Evolutionary conservation across 2,888 invertebrate genomes (phyloP).

Genomic region (Nephrotoma guestfalica): DNA sequence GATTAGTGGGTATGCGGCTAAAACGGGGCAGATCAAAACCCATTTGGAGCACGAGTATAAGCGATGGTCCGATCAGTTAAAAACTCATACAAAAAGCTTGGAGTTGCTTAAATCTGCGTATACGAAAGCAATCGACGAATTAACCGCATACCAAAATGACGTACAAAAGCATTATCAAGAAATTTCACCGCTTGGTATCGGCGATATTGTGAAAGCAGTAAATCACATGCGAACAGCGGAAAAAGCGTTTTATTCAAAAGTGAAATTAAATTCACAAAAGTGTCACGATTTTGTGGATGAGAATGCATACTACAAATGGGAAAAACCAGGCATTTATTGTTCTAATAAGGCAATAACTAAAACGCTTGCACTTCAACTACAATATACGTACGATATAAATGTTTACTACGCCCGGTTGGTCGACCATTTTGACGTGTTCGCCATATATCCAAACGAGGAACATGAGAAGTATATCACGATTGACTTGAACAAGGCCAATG

Average conservation of each 20-base stretch:
- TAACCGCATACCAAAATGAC: background rate
- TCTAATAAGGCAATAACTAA: background rate
- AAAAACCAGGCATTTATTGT: background rate
- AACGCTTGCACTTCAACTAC: background rate
- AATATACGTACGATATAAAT: background rate
- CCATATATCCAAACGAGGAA: background rate
- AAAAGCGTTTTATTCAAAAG: background rate
- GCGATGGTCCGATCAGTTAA: background rate
- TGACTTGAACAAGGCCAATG: background rate
- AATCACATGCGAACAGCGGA: background rate
- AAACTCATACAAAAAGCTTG: background rate
- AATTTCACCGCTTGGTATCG: background rate
- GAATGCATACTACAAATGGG: background rate
- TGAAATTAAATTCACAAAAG: background rate
- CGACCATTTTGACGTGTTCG: background rate
- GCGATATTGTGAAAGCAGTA: background rate
- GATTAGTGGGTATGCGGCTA: background rate
- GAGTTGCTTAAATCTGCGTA: background rate
- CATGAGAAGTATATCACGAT: background rate
- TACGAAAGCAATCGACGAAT: background rate
- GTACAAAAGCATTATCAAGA: background rate
- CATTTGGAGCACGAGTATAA: background rate
- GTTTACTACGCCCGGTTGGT: background rate
- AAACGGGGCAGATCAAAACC: background rate
- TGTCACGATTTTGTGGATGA: background rate